These are phyloP conservation scores for Thryonomys swinderianus DNA, from an alignment of 2,113 vertebrate genomes.

Conservation along the genomic window DNA sequence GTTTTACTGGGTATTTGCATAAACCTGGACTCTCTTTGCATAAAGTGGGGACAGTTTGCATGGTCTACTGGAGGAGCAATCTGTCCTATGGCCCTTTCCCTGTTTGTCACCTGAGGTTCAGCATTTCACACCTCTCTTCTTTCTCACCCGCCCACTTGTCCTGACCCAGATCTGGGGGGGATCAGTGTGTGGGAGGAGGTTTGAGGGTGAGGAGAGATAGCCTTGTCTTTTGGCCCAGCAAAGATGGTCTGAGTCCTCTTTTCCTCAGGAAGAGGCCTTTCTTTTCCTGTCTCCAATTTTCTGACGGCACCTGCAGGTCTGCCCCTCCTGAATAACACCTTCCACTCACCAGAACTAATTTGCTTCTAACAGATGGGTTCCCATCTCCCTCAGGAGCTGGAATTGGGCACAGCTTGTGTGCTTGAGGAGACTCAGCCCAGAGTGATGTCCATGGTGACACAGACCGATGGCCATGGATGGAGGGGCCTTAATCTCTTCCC, in stretches of 20 bases:
- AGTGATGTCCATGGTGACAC: not conserved
- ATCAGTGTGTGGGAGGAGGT: not conserved
- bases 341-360: not conserved
- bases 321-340: not conserved
- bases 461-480: not conserved
- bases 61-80: slow-evolving; percentile 41
- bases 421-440: not conserved
- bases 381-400: not conserved
- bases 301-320: not conserved
- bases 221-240: not conserved
- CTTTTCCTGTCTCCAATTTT: not conserved
- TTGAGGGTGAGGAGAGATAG: not conserved
- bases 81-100: slow-evolving; percentile 49
- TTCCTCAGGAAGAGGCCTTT: not conserved
- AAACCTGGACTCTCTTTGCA: slow-evolving; percentile 46
- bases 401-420: not conserved
- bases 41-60: slow-evolving; percentile 34
- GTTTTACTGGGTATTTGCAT: not conserved
- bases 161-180: slow-evolving; percentile 48
- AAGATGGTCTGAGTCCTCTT: not conserved
- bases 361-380: not conserved
- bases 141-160: slow-evolving; percentile 44
- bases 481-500: not conserved
- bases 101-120: slow-evolving; percentile 60
- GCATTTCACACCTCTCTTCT: slow-evolving; percentile 42